Evolutionary conservation across 2,888 invertebrate genomes (phyloP).

Genomic region (Vandiemenella viatica): DNA sequence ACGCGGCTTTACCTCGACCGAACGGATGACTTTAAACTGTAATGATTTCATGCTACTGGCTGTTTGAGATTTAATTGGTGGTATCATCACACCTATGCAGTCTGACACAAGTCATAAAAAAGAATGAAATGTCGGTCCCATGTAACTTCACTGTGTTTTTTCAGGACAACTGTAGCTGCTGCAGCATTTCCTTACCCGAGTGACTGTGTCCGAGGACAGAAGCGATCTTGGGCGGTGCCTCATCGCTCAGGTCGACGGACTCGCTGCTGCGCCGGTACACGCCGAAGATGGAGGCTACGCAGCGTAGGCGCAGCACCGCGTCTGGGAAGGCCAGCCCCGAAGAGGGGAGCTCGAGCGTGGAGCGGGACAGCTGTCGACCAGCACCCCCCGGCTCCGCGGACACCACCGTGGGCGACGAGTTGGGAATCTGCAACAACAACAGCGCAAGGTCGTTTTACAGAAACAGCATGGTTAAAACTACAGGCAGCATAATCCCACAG

Average conservation of each 20-base stretch:
- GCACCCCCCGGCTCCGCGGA: slow-evolving; percentile 5
- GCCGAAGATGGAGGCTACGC: slow-evolving; percentile 45
- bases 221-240: slow-evolving; percentile 44
- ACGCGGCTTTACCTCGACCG: too few species aligned
- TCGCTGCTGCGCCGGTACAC: slow-evolving; percentile 41
- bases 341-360: slow-evolving; percentile 30
- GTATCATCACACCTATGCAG: too few species aligned
- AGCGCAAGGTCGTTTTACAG: background rate
- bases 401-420: background rate
- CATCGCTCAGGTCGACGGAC: slow-evolving; percentile 40
- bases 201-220: slow-evolving; percentile 36
- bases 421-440: background rate
- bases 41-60: too few species aligned
- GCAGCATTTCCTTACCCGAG: slow-evolving; percentile 9
- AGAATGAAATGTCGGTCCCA: too few species aligned
- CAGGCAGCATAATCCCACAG: too few species aligned
- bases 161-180: too few species aligned
- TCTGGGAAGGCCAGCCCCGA: slow-evolving; percentile 17
- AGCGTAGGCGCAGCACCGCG: slow-evolving; percentile 32
- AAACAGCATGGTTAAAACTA: too few species aligned
- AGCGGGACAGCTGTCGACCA: slow-evolving; percentile 8
- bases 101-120: too few species aligned
- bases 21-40: too few species aligned
- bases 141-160: too few species aligned
- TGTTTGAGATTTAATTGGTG: too few species aligned